These are phyloP conservation scores for Drosophila merina DNA, from an alignment of 2,888 invertebrate genomes.

Conservation along the genomic window DNA sequence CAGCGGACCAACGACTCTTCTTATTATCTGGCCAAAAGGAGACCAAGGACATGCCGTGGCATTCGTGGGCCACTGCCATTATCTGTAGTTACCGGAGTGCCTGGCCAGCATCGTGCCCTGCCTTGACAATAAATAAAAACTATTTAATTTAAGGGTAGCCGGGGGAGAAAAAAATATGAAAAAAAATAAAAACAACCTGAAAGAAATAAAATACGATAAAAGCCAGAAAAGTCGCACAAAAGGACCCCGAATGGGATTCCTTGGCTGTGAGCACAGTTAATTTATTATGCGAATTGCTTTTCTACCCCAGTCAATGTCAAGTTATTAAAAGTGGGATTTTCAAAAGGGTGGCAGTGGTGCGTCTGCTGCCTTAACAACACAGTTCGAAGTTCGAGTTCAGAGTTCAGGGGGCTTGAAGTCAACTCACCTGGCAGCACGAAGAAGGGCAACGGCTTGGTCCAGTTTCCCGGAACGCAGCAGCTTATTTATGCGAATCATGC, in stretches of 20 bases:
- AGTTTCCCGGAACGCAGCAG: slow-evolving; percentile 89
- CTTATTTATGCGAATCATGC: slow-evolving; percentile 94
- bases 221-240: slow-evolving; percentile 21
- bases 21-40: slow-evolving; percentile 15
- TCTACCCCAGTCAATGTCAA: slow-evolving; percentile 73
- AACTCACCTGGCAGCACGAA: slow-evolving; percentile 90
- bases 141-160: slow-evolving; percentile 78
- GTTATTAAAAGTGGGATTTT: slow-evolving; percentile 66
- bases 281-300: slow-evolving; percentile 77
- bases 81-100: slow-evolving; percentile 60
- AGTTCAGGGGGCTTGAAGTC: slow-evolving; percentile 5
- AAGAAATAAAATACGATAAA: slow-evolving; percentile 29
- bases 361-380: slow-evolving; percentile 39
- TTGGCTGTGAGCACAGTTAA: slow-evolving; percentile 59
- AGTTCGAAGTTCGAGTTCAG: slow-evolving; percentile 2
- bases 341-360: slow-evolving; percentile 61
- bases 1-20: slow-evolving; percentile 13
- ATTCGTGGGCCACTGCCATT: slow-evolving; percentile 49
- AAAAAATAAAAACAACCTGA: slow-evolving; percentile 45
- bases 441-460: slow-evolving; percentile 91
- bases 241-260: slow-evolving; percentile 16
- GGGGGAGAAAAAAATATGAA: slow-evolving; percentile 51
- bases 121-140: slow-evolving; percentile 80
- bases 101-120: slow-evolving; percentile 38
- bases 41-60: slow-evolving; percentile 34